phyloP scores from a whole-genome alignment of 1,140 invertebrate species.

The Drosophila ercepeae region DNA sequence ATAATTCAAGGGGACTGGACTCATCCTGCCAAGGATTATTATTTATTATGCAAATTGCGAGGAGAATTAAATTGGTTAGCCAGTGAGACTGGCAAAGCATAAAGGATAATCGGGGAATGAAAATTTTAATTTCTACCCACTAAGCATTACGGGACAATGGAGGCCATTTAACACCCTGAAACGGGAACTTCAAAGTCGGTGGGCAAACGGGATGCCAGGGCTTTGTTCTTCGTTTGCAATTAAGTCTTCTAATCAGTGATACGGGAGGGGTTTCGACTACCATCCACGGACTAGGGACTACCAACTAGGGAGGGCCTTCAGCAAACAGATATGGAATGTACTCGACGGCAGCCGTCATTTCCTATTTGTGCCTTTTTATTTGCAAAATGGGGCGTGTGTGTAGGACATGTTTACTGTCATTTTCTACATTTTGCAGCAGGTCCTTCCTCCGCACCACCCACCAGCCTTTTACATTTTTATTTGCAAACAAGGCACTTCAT shows the following conservation, averaged over 20 bases:
- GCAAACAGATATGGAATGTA: background rate
- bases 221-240: slow-evolving; percentile 5
- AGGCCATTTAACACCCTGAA: background rate
- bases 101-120: background rate
- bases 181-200: background rate
- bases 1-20: too few relatives aligned
- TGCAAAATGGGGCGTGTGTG: slow-evolving; percentile 20
- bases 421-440: background rate
- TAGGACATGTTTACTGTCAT: slow-evolving; percentile 22
- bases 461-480: background rate
- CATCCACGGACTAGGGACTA: background rate
- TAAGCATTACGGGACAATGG: background rate
- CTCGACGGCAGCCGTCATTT: slow-evolving; percentile 16
- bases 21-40: background rate
- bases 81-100: background rate
- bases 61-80: background rate
- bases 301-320: background rate
- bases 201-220: background rate
- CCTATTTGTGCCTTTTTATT: slow-evolving; percentile 24
- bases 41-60: background rate
- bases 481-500: slow-evolving; percentile 29
- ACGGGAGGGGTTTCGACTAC: background rate
- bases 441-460: background rate
- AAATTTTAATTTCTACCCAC: background rate
- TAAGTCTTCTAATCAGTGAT: slow-evolving; percentile 7